Evolutionary conservation across 2,113 vertebrate genomes (phyloP), one percentile per base, ranked within the genome.

Genomic region (Apodemus speciosus): DNA sequence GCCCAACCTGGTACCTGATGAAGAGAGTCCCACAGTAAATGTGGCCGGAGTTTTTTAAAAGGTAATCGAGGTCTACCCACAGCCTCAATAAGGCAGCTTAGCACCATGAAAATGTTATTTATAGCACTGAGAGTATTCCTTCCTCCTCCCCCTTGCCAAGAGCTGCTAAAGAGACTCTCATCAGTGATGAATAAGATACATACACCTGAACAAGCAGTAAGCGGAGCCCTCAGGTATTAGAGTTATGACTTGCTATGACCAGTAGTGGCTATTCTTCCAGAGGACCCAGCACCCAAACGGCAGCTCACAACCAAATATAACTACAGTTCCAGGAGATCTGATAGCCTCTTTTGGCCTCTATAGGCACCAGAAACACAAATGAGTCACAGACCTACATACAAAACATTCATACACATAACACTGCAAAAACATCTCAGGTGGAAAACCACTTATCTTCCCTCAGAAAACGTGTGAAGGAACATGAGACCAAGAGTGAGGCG

Each of bases 181-280:
- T 16, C 9, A 32, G 40, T 66, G 66, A 85, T 71, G 32, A 94
- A 7, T 49, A 86, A 86, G 49, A 90, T 83, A 88, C 79, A 89
- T 43, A 95, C 94, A 93, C 83, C 76, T 96, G 94, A 93, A 38
- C 89, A 87, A 96, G 90, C 2, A 96, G 80, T 73, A 84, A 85
- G 49, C 62, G 7, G 5, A 92, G 40, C 43, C 30, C 51, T 64
- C 64, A 62, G 8, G 6, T 53, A 85, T 46, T 62, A 66, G 72
- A 87, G 32, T 72, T 58, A 30, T 53, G 21, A 27, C 43, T 76
- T 51, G 30, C 75, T 51, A 1, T 77, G 32, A 77, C 20, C 30
- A 30, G 30, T 16, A 51, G 15, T 51, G 30, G 30, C 15, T 40
- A 40, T 38, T 40, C 38, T 72, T 72, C 9, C 71, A 72, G 21